A percentile compares a stretch with the other conserved stretches of the same genome.
Conservation (phyloP, 2,797 vertebrate species). For the Acanthurus lineatus region DNA sequence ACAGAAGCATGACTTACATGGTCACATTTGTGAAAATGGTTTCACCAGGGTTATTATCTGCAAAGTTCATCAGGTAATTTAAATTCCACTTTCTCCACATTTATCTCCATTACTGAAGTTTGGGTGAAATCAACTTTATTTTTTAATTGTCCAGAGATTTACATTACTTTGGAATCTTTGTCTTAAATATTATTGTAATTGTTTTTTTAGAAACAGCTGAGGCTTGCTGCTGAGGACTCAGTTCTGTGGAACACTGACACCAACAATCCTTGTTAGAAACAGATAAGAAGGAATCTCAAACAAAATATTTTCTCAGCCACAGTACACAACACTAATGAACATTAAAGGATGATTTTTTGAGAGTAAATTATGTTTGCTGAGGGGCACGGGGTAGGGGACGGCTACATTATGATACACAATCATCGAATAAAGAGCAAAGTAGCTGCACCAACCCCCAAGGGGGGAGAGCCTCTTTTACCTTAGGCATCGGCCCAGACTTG, state of each 20-base stretch:
- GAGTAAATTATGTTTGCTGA: conserved; percentile 48
- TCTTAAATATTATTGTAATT: neutral
- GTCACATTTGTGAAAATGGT: conserved; percentile 58
- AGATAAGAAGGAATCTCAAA: conserved; percentile 32
- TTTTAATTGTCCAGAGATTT: conserved; percentile 10
- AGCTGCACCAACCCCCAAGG: conserved; percentile 76
- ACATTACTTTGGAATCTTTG: neutral
- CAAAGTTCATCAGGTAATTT: conserved; percentile 1
- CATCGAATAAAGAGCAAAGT: conserved; percentile 81
- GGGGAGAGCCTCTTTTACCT: conserved; percentile 87
- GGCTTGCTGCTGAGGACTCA: conserved; percentile 70
- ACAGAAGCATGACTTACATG: conserved; percentile 26
- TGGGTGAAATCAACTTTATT: conserved; percentile 16
- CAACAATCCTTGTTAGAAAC: conserved; percentile 66
- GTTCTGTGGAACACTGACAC: conserved; percentile 81
- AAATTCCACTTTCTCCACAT: neutral
- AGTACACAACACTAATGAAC: conserved; percentile 65
- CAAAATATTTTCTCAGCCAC: conserved; percentile 46
- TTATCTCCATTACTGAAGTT: conserved; percentile 26
- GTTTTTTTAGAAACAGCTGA: conserved; percentile 16
- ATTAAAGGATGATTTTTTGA: conserved; percentile 57
- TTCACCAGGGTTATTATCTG: neutral
- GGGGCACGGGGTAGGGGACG: conserved; percentile 65
- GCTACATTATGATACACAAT: conserved; percentile 74
- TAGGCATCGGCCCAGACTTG: conserved; percentile 85